Conservation (phyloP, 2,113 vertebrate species). For the Nibea coibor region DNA sequence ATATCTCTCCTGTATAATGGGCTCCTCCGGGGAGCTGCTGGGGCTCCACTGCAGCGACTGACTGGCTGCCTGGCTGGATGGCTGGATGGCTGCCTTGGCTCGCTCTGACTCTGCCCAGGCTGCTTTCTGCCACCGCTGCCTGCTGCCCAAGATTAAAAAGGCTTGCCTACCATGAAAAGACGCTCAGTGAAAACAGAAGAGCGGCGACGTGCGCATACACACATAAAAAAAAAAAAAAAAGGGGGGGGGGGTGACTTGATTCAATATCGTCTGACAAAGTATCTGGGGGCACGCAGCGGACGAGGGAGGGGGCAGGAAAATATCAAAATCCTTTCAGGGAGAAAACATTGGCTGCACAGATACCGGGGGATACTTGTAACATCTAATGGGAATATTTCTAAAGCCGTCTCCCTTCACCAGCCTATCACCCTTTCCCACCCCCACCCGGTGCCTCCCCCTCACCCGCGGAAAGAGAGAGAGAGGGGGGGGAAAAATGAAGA, state of each 20-base stretch:
- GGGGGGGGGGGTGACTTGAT: slow-evolving; percentile 61
- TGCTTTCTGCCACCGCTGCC: slow-evolving; percentile 72
- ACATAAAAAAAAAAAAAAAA: slow-evolving; percentile 50
- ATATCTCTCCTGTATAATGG: slow-evolving; percentile 89
- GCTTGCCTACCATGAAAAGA: slow-evolving; percentile 67
- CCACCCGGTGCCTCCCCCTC: slow-evolving; percentile 25
- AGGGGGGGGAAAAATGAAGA: slow-evolving; percentile 56
- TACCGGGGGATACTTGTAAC: slow-evolving; percentile 62
- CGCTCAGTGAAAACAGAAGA: slow-evolving; percentile 67
- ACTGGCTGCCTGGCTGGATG: slow-evolving; percentile 51
- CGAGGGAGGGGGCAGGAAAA: slow-evolving; percentile 45
- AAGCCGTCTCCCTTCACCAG: slow-evolving; percentile 28
- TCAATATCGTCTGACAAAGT: slow-evolving; percentile 75
- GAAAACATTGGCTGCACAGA: slow-evolving; percentile 66
- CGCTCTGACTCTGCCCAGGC: slow-evolving; percentile 62
- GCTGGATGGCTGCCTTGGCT: slow-evolving; percentile 61
- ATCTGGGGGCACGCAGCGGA: slow-evolving; percentile 45
- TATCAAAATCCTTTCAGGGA: slow-evolving; percentile 60
- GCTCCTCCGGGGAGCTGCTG: slow-evolving; percentile 84
- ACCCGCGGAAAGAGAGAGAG: slow-evolving; percentile 32
- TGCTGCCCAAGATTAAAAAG: slow-evolving; percentile 75
- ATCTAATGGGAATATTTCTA: slow-evolving; percentile 59
- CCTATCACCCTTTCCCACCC: slow-evolving; percentile 14
- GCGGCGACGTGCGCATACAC: slow-evolving; percentile 48
- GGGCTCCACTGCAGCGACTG: slow-evolving; percentile 72